Evolutionary conservation across 2,113 vertebrate genomes (phyloP), one percentile per base, ranked within the genome.

Genomic region (Glaucomys volans): DNA sequence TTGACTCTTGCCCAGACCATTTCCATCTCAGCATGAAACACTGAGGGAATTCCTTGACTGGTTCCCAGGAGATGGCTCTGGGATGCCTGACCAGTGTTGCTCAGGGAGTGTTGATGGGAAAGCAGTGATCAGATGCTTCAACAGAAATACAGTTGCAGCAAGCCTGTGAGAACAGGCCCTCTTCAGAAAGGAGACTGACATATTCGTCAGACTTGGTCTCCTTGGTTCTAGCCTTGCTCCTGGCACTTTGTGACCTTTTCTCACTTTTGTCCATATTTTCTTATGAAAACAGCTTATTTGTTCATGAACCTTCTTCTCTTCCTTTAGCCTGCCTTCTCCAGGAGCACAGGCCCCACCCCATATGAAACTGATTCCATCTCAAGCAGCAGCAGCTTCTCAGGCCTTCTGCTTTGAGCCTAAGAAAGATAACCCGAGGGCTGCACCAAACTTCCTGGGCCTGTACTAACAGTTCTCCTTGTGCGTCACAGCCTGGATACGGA

Each of bases 291-390:
- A 24, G 2, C 20, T 20, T 16, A 1, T 44, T 57, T 82, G 2
- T 30, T n/a, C 11, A 30, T 20, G 20, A 71, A 35, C 2, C n/a
- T 40, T 24, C 13, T 90, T 12, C 35, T 82, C 30, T 95, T 62
- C 40, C 69, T 91, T 75, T 54, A 75, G 0, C 54, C 47, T 84
- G 42, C 64, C 37, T 18, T 1, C 22, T 37, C 30, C 17, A 16
- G 44, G 47, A 42, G 11, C 64, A 32, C 24, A 20, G 50, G 54
- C 12, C 13, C 4, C 3, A 32, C 28, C 0, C 0, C 2, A 0
- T n/a, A 2, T 44, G 14, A 66, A 83, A 62, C 20, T 35, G 22
- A 64, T 28, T 37, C 22, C 16, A 4, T 40, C 40, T 52, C 57
- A n/a, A 42, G 20, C 13, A 92, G 32, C 14, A 50, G 57, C 8